Conservation (phyloP, 2,113 vertebrate species). For the Excalfactoria chinensis region DNA sequence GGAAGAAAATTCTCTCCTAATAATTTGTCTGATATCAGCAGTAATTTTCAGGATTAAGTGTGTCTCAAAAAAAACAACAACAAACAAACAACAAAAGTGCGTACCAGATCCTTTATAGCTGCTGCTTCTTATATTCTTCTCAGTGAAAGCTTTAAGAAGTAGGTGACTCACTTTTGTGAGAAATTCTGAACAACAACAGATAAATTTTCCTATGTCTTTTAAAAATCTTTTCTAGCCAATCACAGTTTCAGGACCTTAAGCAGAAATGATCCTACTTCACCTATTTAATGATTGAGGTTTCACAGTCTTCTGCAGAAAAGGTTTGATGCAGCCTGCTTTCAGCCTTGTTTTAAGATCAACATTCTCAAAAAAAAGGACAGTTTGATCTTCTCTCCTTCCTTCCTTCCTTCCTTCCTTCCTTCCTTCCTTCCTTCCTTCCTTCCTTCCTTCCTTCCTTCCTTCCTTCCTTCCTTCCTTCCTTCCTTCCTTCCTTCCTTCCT, state of each 20-base stretch:
- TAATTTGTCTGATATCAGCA: not conserved
- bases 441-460: too few species aligned
- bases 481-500: too few species aligned
- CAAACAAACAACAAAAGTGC: not conserved
- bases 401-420: too few species aligned
- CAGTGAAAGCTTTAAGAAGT: conserved; percentile 27
- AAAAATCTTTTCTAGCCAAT: not conserved
- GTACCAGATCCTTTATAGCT: not conserved
- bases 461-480: too few species aligned
- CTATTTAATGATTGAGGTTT: not conserved
- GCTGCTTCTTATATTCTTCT: not conserved
- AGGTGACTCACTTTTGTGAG: conserved; percentile 10
- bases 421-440: too few species aligned
- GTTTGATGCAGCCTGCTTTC: not conserved
- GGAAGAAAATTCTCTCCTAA: not conserved
- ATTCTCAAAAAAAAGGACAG: not conserved
- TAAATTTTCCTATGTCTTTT: not conserved
- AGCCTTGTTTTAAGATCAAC: not conserved
- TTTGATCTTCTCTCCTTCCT: not conserved
- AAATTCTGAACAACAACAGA: not conserved
- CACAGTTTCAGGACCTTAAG: not conserved
- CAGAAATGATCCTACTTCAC: not conserved
- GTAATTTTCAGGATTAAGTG: not conserved
- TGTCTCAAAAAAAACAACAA: not conserved
- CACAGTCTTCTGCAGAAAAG: not conserved